phyloP scores from a whole-genome alignment of 1,140 invertebrate genomes.

The Zophobas atratus region DNA sequence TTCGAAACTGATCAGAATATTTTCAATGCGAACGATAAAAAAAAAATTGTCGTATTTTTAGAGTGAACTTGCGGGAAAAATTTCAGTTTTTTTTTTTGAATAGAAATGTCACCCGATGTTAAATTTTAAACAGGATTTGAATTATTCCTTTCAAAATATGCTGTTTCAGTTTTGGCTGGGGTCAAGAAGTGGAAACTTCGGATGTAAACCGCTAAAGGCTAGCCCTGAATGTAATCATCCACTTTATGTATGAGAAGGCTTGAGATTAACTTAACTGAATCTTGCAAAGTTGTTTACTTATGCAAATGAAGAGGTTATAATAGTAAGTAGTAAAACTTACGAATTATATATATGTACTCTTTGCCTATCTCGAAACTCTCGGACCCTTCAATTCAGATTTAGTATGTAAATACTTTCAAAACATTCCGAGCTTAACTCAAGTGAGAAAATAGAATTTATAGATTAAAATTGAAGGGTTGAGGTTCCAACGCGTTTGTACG shows the following conservation, averaged over 20 bases:
- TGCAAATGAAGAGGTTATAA: constrained; percentile 12
- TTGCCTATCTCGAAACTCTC: neutral
- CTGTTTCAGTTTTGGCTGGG: neutral
- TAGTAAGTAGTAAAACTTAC: constrained; percentile 19
- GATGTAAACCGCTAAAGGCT: constrained; percentile 12
- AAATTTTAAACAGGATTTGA: neutral
- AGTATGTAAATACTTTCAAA: neutral
- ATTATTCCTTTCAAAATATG: neutral
- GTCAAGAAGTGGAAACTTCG: constrained; percentile 8
- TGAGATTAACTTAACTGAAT: constrained; percentile 15
- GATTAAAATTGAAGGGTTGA: neutral
- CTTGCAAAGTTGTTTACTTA: constrained; percentile 6
- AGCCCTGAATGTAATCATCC: constrained; percentile 25
- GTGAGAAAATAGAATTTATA: neutral
- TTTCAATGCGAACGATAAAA: too few relatives aligned
- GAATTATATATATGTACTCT: constrained; percentile 9
- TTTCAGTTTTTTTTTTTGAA: too few relatives aligned
- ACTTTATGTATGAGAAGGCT: constrained; percentile 16
- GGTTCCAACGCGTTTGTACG: neutral
- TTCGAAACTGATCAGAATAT: too few relatives aligned
- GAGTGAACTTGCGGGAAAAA: too few relatives aligned
- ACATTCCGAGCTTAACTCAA: neutral
- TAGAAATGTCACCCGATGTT: too few relatives aligned
- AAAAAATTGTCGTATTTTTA: too few relatives aligned
- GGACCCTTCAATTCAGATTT: constrained; percentile 3